Base-by-base conservation (phyloP, 2,113 vertebrate species). In the Terrapene triunguis region DNA sequence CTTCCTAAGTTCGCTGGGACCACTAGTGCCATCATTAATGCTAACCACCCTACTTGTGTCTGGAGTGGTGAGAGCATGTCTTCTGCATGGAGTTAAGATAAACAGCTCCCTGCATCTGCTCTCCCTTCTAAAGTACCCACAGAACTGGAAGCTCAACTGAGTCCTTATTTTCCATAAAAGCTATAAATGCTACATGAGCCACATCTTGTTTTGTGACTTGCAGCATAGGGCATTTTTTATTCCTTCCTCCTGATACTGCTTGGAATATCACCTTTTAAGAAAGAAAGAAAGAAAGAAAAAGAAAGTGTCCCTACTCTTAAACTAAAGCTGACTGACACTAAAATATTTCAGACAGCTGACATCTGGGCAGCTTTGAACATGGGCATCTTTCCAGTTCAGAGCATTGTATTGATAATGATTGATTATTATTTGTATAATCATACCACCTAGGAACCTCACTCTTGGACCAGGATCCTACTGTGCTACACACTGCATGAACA, bases 271-370 rank as follows among this genome's bases (percentile, higher is more conserved):
- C 8, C 80, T 87, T 94, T 59, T 35, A 44, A 44, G 44, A 44
- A 44, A 48, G 87, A 57, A 57, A 32, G 2, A 59, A 80, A 8
- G 19, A 54, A 53, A 21, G 21, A 54, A 8, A 54, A 3, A 13
- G 12, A 27, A 57, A 25, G 10, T 50, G 80, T 83, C 55, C 25
- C 5, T n/a, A 59, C 55, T 4, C 74, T 59, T 54, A 87, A 1
- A 3, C 38, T 92, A 38, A 72, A 72, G 24, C 29, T 85, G 65
- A 82, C n/a, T 35, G 50, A 8, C 69, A 29, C 32, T 81, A 14
- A 92, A 65, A 76, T 85, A 87, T 89, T 95, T 84, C 91, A 80
- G 87, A 69, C 50, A 93, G 50, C n/a, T 80, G 88, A 76, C n/a
- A 3, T 85, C 48, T 80, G 51, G 22, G 35, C 27, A 0, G 1